A percentile compares a stretch with the other conserved stretches of the same genome.
Conservation (phyloP, 2,113 vertebrate species). For the Monopterus albus region DNA sequence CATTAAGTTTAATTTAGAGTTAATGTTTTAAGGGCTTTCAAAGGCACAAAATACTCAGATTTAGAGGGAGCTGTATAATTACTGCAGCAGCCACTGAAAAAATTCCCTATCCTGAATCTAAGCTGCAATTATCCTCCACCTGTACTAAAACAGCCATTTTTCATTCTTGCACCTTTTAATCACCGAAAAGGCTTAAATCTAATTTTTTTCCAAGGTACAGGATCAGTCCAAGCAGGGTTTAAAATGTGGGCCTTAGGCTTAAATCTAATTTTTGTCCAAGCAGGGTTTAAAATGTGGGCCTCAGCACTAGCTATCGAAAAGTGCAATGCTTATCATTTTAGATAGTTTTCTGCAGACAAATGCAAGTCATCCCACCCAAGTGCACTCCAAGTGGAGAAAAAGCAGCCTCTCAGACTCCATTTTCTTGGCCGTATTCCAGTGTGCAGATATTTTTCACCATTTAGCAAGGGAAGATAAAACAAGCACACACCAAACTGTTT, state of each 20-base stretch:
- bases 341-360: conserved; percentile 60
- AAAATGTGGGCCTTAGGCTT: conserved; percentile 39
- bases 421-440: conserved; percentile 49
- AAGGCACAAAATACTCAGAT: neutral
- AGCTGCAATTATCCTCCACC: conserved; percentile 37
- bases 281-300: conserved; percentile 17
- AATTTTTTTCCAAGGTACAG: conserved; percentile 18
- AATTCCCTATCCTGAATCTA: neutral
- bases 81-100: neutral
- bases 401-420: conserved; percentile 59
- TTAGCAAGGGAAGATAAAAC: conserved; percentile 57
- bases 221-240: neutral
- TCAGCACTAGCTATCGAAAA: conserved; percentile 41
- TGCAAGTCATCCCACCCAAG: conserved; percentile 69
- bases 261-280: conserved; percentile 30
- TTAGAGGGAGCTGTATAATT: neutral
- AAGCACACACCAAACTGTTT: conserved; percentile 39
- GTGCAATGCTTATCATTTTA: conserved; percentile 63
- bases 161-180: neutral
- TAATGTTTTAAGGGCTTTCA: neutral
- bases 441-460: conserved; percentile 50
- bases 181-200: conserved; percentile 23
- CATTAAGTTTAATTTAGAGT: neutral
- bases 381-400: conserved; percentile 42
- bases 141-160: neutral